Base-by-base conservation (phyloP, 2,888 invertebrate species). In the Drosophila borborema region DNA sequence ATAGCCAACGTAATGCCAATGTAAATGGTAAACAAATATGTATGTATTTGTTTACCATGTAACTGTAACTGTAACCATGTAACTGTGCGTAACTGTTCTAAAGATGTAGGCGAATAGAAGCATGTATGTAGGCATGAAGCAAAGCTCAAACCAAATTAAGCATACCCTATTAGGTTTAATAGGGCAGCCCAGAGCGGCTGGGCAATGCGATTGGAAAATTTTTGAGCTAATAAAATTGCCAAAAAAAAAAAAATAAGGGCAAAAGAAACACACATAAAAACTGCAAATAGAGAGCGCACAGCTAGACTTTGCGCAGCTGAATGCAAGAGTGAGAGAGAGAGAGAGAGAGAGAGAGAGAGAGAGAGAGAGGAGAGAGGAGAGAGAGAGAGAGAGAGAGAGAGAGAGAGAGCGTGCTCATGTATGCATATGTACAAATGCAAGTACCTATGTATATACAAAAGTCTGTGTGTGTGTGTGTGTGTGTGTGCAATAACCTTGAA, bases 401-500 rank as follows among this genome's bases (percentile, higher is more conserved):
- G 60, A 65, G 60, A 49, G 63, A 58, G 60, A 51, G 64, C 38
- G 31, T 46, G 63, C 40, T 43, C 49, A 36, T 55, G 28, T 51
- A 54, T 45, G 48, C 23, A 31, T 46, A 53, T 38, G 18, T n/a
- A 31, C 20, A 28, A 31, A 40, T 71, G 45, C 61, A 55, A 36
- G 61, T 28, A 55, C 46, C 36, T 31, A n/a, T 56, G 14, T 53
- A 9, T 56, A n/a, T 53, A 9, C 43, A 6, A 31, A 6, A 6
- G 7, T 28, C 28, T 28, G 20, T 20, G 20, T 20, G 20, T 20
- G 36, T 49, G 56, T 46, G 18, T 62, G 41, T 68, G 54, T 58
- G 45, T 72, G 73, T 69, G 53, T 73, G 81, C 69, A 70, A 56
- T 84, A 87, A 83, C 83, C 83, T 83, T 83, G 89, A 78, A 59